A percentile compares a stretch with the other conserved stretches of the same genome.
Conservation (phyloP, 2,113 vertebrate genomes). For the Pungitius pungitius region DNA sequence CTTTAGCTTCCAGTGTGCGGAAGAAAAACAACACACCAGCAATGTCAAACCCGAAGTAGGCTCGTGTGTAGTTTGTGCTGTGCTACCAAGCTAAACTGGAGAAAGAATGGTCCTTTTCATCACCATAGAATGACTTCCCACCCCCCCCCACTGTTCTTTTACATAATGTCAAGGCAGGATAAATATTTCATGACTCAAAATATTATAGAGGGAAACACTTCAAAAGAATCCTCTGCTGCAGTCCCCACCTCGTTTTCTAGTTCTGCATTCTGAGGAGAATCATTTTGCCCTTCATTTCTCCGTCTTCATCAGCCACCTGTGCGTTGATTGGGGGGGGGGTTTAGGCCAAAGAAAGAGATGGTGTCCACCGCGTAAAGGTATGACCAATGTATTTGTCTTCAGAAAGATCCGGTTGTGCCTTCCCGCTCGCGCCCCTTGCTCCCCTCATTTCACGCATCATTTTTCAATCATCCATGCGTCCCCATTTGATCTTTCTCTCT, state of each 20-base stretch:
- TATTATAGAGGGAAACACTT: conserved; percentile 24
- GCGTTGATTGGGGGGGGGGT: conserved; percentile 9
- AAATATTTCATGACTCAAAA: conserved; percentile 45
- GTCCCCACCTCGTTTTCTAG: not conserved
- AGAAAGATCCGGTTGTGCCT: conserved; percentile 34
- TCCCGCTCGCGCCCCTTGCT: conserved; percentile 26
- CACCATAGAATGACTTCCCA: conserved; percentile 16
- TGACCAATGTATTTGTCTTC: conserved; percentile 54
- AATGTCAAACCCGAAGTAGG: conserved; percentile 34
- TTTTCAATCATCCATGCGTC: conserved; percentile 59
- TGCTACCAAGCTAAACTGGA: conserved; percentile 6
- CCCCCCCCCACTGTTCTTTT: conserved; percentile 22
- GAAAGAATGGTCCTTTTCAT: conserved; percentile 14
- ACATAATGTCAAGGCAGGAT: conserved; percentile 35
- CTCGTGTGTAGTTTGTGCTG: conserved; percentile 23
- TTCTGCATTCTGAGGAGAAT: not conserved
- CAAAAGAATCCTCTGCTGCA: conserved; percentile 5
- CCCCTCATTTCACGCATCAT: conserved; percentile 69
- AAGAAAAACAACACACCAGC: conserved; percentile 28
- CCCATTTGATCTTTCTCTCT: conserved; percentile 39
- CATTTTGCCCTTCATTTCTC: conserved; percentile 28
- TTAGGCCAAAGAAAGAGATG: conserved; percentile 23
- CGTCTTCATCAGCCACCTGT: conserved; percentile 16
- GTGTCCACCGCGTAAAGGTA: conserved; percentile 26
- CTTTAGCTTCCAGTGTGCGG: conserved; percentile 4